Evolutionary conservation across 2,888 invertebrate species (phyloP), one percentile per base, ranked within the genome.

Genomic region (Blomia tropicalis): DNA sequence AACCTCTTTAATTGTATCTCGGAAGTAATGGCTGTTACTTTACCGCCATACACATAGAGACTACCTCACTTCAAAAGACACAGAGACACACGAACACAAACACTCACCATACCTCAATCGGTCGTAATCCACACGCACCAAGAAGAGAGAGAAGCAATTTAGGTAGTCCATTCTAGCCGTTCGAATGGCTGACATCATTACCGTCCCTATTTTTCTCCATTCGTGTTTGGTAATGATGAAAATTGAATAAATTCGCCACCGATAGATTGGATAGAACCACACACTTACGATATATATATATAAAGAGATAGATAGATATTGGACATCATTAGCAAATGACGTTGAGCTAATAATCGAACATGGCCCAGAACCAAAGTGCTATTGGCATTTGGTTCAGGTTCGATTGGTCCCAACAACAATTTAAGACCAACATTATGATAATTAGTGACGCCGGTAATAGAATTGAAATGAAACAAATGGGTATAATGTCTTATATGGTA

Each of bases 241-340:
- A 47, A 47, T 47, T 47, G 51, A 47, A 47, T 47, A 47, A 47
- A 47, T 47, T 47, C 51, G 51, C 7, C 51, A n/a, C n/a, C n/a
- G n/a, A n/a, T n/a, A n/a, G n/a, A n/a, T n/a, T n/a, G n/a, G n/a
- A n/a, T n/a, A n/a, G n/a, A n/a, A n/a, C n/a, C n/a, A n/a, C n/a
- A n/a, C n/a, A n/a, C n/a, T n/a, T n/a, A n/a, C n/a, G n/a, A n/a
- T n/a, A n/a, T n/a, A n/a, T n/a, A n/a, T n/a, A n/a, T n/a, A n/a
- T n/a, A n/a, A n/a, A n/a, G n/a, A n/a, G n/a, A n/a, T n/a, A n/a
- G n/a, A n/a, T 47, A 7, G 51, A 47, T 47, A 47, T 47, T 47
- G 51, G 51, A 47, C 51, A 47, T 47, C 51, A 47, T 47, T 47
- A 47, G 51, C 51, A 47, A 47, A 47, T 47, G 51, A n/a, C 22